phyloP scores from a whole-genome alignment of 2,888 invertebrate species.

The Willowsia nigromaculata region DNA sequence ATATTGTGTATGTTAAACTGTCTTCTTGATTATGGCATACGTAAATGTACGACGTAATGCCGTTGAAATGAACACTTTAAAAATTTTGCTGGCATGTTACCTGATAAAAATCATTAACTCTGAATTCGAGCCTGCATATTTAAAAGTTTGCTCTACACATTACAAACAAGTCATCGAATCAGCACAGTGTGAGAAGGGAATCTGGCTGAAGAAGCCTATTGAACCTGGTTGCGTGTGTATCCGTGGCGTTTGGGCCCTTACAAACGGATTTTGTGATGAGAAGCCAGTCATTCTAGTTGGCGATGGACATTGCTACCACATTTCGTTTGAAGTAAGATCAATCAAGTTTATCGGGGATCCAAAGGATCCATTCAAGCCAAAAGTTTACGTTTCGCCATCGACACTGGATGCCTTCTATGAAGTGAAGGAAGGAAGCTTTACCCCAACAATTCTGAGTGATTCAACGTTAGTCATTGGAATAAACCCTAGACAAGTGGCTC shows the following conservation, averaged over 20 bases:
- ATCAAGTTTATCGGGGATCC: constrained; percentile 65
- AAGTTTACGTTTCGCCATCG: constrained; percentile 27
- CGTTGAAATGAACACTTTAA: not conserved
- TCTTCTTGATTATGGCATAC: not conserved
- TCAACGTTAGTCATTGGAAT: constrained; percentile 47
- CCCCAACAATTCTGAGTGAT: constrained; percentile 9
- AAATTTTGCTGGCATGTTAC: not conserved
- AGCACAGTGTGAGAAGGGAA: constrained; percentile 44
- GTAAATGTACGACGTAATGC: no score
- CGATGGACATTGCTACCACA: constrained; percentile 60
- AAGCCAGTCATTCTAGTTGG: constrained; percentile 58
- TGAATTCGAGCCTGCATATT: constrained; percentile 50
- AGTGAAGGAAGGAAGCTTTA: constrained; percentile 16
- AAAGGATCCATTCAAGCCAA: constrained; percentile 56
- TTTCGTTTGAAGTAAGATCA: constrained; percentile 47
- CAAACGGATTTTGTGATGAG: constrained; percentile 62
- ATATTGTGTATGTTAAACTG: no score
- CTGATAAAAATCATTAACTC: not conserved
- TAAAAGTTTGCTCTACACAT: constrained; percentile 44
- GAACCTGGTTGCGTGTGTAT: constrained; percentile 58
- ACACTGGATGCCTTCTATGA: constrained; percentile 49
- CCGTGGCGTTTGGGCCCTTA: constrained; percentile 63
- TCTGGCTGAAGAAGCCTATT: constrained; percentile 51
- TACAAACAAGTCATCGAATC: constrained; percentile 41
- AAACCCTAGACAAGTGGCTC: constrained; percentile 55